phyloP scores from a whole-genome alignment of 2,113 vertebrate species.

The Diglossa brunneiventris region DNA sequence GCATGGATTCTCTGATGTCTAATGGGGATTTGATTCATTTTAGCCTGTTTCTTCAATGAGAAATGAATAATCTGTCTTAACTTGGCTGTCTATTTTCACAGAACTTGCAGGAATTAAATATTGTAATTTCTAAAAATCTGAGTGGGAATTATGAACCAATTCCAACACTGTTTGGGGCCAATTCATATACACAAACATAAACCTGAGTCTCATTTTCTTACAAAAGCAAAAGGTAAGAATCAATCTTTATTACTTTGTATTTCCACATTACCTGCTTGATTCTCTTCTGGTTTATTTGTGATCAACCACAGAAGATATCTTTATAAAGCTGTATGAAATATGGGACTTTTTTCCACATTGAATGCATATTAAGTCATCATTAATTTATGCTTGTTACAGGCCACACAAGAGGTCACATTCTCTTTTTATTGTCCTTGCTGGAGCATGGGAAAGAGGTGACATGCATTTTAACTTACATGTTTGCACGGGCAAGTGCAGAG shows the following conservation, averaged over 20 bases:
- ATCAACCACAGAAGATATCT: neutral
- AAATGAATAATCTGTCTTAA: neutral
- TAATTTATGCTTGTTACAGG: neutral
- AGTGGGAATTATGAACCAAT: neutral
- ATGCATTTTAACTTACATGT: neutral
- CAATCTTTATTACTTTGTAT: neutral
- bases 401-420: neutral
- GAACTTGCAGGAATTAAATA: neutral
- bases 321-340: neutral
- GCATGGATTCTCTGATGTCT: neutral
- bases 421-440: neutral
- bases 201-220: neutral
- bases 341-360: neutral
- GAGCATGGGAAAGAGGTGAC: neutral
- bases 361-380: neutral
- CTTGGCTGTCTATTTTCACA: neutral
- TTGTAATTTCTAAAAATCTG: neutral
- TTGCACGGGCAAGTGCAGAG: neutral
- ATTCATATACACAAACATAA: neutral
- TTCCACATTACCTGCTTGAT: neutral
- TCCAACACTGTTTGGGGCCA: neutral
- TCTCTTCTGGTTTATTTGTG: neutral
- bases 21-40: slow-evolving; percentile 3
- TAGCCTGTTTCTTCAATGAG: neutral
- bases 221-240: neutral